Conservation (phyloP, 1,140 invertebrate genomes). For the Coelopa frigida region DNA sequence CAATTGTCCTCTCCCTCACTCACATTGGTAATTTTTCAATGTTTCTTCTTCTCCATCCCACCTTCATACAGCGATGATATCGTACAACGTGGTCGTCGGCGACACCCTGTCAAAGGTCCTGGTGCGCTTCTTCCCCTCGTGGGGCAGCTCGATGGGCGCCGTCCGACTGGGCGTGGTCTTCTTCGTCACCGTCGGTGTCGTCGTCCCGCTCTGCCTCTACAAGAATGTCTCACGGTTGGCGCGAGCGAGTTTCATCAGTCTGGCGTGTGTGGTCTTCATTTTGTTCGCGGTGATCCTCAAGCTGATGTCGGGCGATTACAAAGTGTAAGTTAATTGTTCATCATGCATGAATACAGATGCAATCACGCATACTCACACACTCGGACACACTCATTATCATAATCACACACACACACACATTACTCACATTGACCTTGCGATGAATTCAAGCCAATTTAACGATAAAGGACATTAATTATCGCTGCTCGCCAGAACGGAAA, state of each 20-base stretch:
- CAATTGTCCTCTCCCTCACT: too few species aligned
- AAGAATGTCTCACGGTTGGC: slow-evolving; percentile 71
- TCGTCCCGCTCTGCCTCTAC: slow-evolving; percentile 75
- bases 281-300: slow-evolving; percentile 56
- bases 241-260: slow-evolving; percentile 71
- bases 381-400: too few species aligned
- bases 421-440: too few species aligned
- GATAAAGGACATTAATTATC: too few species aligned
- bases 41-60: neutral
- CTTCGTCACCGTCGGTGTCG: slow-evolving; percentile 63
- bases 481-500: too few species aligned
- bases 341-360: too few species aligned
- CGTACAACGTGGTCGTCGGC: slow-evolving; percentile 84
- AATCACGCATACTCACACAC: too few species aligned
- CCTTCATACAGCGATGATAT: slow-evolving; percentile 70
- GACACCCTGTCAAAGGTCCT: slow-evolving; percentile 83
- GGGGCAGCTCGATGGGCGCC: slow-evolving; percentile 50
- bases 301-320: slow-evolving; percentile 53
- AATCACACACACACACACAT: too few species aligned
- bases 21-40: slow-evolving; percentile 58
- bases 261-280: slow-evolving; percentile 69
- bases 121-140: slow-evolving; percentile 50
- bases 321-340: slow-evolving; percentile 45
- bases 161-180: slow-evolving; percentile 70
- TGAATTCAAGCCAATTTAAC: too few species aligned